These are phyloP conservation scores for Drosophila nebulosa DNA, from an alignment of 1,140 invertebrate genomes.

Conservation along the genomic window DNA sequence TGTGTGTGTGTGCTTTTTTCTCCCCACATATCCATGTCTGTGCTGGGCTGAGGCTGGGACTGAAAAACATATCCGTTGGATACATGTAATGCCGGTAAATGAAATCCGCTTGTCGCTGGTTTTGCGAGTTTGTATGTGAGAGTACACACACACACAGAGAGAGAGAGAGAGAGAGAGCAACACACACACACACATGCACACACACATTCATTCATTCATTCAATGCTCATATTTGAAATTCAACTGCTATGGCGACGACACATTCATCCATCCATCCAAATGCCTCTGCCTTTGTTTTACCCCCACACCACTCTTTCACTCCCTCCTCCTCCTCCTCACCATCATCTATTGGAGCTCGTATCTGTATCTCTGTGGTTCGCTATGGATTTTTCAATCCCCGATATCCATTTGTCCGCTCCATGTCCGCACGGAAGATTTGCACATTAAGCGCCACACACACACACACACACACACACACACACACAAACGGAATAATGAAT, in stretches of 20 bases:
- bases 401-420: constrained; percentile 73
- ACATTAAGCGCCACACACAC: constrained; percentile 67
- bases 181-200: constrained; percentile 10
- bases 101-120: constrained; percentile 74
- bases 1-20: constrained; percentile 9
- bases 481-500: constrained; percentile 79
- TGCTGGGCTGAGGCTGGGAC: constrained; percentile 50
- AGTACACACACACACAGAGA: not conserved
- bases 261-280: constrained; percentile 23
- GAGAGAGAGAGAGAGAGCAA: too few relatives aligned
- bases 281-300: constrained; percentile 33
- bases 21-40: constrained; percentile 71
- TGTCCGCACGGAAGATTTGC: constrained; percentile 78
- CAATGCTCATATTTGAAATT: constrained; percentile 66
- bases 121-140: not conserved
- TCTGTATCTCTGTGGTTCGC: constrained; percentile 70
- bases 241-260: constrained; percentile 74
- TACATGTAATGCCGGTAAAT: constrained; percentile 79
- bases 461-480: constrained; percentile 52
- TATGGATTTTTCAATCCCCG: constrained; percentile 80
- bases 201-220: constrained; percentile 64
- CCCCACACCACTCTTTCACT: too few relatives aligned
- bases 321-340: constrained; percentile 37
- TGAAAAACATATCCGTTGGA: constrained; percentile 76
- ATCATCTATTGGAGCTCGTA: constrained; percentile 11